Evolutionary conservation across 1,140 invertebrate genomes (phyloP), one percentile per base, ranked within the genome.

Genomic region (Ganaspis sp.): DNA sequence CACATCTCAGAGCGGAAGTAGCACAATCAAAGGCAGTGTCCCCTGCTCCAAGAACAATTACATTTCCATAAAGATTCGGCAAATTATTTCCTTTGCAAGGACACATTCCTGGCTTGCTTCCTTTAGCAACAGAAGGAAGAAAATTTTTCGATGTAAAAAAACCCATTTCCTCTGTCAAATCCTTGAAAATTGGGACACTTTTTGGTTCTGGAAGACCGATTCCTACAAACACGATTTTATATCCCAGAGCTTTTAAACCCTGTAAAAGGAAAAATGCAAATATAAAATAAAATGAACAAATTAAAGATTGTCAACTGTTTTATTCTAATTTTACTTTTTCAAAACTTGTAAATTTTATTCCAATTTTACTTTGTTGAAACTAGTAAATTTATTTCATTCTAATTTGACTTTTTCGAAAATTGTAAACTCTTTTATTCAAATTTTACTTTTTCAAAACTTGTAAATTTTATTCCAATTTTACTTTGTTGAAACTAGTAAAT

Each of bases 11-110:
- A 0, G 98, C 98, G 0, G 98, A 99, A 0, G 99, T 99, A 0
- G 99, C 99, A 90, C 99, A 99, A 92, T 99, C 98, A 90, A 99
- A 99, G 0, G 99, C 99, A 0, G 99, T 99, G 88, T 99, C 99
- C 0, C 99, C 98, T 15, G 98, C 97, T 0, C 99, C 98, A 2
- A 99, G 89, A 0, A 99, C 98, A 76, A 99, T 94, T 0, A 99
- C 98, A 79, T 94, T 97, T 4, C 98, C 98, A 81, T 92, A 87
- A 5, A 99, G 88, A 73, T 92, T 85, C 1, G 98, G 98, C 54
- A 99, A 89, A 0, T 86, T 54, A 21, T 72, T 80, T 15, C 91
- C 80, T 81, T 95, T 96, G 86, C 97, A 98, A 15, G 92, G 91
- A 87, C 97, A 99, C 82, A 87, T 90, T 94, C 96, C 96, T 85